Conservation (phyloP, 2,797 vertebrate genomes). For the Dallia pectoralis region DNA sequence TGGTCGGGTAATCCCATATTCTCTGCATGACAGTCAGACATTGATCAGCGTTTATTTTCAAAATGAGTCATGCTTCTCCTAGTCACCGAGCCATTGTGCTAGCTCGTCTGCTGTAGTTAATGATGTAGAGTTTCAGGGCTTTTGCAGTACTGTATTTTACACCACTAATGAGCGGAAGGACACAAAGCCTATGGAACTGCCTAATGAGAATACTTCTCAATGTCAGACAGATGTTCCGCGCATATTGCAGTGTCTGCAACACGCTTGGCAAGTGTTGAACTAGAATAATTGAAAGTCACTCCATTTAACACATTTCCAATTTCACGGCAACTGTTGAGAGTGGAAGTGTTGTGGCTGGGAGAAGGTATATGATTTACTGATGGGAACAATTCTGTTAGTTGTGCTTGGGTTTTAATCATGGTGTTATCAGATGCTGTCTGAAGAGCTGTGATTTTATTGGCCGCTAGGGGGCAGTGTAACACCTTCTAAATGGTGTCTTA, state of each 20-base stretch:
- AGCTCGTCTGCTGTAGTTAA: neutral
- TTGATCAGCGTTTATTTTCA: slow-evolving; percentile 7
- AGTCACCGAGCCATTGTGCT: neutral
- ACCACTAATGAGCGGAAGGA: slow-evolving; percentile 12
- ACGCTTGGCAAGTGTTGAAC: neutral
- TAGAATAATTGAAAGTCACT: neutral
- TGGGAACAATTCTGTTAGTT: neutral
- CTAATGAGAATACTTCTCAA: slow-evolving; percentile 8
- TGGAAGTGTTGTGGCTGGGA: neutral
- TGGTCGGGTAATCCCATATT: neutral
- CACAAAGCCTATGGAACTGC: neutral
- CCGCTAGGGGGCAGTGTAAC: slow-evolving; percentile 6
- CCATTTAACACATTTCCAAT: neutral
- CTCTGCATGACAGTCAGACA: neutral
- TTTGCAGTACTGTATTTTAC: slow-evolving; percentile 6
- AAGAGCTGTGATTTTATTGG: neutral
- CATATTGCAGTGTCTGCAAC: neutral
- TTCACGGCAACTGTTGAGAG: neutral
- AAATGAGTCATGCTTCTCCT: neutral
- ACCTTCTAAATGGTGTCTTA: neutral
- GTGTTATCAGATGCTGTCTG: neutral
- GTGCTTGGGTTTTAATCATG: neutral
- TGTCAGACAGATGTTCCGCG: neutral
- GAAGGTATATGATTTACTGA: neutral
- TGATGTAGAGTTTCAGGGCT: neutral